A percentile compares a stretch with the other conserved stretches of the same genome.
Evolutionary conservation across 2,797 vertebrate species (phyloP).

Genomic region (Parambassis ranga): DNA sequence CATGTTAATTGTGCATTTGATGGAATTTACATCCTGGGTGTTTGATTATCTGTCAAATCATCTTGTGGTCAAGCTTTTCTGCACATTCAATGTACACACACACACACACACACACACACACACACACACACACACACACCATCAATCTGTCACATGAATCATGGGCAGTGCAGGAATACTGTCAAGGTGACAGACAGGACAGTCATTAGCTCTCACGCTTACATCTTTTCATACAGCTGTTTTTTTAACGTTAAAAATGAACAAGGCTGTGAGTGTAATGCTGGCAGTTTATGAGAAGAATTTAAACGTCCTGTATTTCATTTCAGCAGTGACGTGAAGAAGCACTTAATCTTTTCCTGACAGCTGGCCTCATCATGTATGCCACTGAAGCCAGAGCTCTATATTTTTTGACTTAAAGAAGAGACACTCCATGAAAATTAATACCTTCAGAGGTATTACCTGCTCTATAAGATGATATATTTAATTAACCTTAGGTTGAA

Average conservation of each 20-base stretch:
- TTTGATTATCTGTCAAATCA: slow-evolving; percentile 16
- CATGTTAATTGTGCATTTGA: slow-evolving; percentile 34
- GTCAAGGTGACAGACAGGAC: slow-evolving; percentile 1
- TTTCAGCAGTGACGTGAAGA: neutral
- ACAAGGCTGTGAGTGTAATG: neutral
- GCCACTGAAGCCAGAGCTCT: neutral
- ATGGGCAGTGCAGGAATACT: neutral
- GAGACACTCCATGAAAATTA: neutral
- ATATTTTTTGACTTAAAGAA: neutral
- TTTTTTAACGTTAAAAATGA: neutral
- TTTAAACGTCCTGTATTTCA: neutral
- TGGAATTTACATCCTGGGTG: slow-evolving; percentile 10
- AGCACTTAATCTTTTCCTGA: neutral
- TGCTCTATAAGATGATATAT: neutral
- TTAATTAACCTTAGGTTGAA: neutral
- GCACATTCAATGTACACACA: slow-evolving; percentile 22
- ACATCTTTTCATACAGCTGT: neutral
- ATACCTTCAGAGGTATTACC: neutral
- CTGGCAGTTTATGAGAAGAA: neutral
- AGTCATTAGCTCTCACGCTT: too few species aligned
- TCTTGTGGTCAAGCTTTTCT: slow-evolving; percentile 2
- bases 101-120: too few species aligned
- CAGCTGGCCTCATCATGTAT: neutral
- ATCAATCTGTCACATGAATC: slow-evolving; percentile 20
- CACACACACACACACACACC: too few species aligned